Percentiles rank a stretch among this genome's conserved stretches.
phyloP scores from a whole-genome alignment of 2,888 invertebrate genomes.

The Andrena praecox region DNA sequence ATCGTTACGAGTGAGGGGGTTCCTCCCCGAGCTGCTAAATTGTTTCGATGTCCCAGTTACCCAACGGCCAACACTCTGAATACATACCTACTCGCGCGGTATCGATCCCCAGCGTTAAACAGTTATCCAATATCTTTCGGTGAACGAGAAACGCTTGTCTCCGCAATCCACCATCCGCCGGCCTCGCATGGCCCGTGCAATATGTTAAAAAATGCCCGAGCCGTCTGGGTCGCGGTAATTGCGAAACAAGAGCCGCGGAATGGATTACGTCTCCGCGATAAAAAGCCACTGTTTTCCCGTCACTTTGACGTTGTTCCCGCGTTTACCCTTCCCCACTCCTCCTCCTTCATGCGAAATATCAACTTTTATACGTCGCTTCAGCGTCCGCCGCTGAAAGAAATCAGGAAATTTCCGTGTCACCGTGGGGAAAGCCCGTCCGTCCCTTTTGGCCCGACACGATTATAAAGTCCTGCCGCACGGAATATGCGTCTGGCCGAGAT shows the following conservation, averaged over 20 bases:
- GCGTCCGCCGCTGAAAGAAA: slow-evolving; percentile 40
- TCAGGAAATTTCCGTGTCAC: slow-evolving; percentile 52
- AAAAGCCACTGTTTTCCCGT: slow-evolving; percentile 44
- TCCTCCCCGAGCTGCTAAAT: too few species aligned
- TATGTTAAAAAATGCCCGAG: slow-evolving; percentile 5
- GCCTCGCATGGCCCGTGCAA: neutral
- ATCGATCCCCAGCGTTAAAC: slow-evolving; percentile 20
- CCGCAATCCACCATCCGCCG: neutral
- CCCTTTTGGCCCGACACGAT: slow-evolving; percentile 48
- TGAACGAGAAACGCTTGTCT: slow-evolving; percentile 17
- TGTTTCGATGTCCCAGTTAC: too few species aligned
- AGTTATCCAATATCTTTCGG: neutral
- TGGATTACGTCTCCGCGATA: slow-evolving; percentile 45
- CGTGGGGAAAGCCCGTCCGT: slow-evolving; percentile 23
- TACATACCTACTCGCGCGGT: neutral
- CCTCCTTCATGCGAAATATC: slow-evolving; percentile 38
- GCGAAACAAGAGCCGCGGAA: slow-evolving; percentile 40
- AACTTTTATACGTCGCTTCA: slow-evolving; percentile 31
- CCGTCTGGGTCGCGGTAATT: slow-evolving; percentile 21
- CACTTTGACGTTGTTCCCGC: slow-evolving; percentile 55
- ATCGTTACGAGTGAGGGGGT: too few species aligned
- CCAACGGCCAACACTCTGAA: too few species aligned
- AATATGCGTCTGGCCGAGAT: slow-evolving; percentile 57
- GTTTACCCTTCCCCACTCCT: slow-evolving; percentile 28
- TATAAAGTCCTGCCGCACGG: slow-evolving; percentile 53